Percentiles rank a stretch among this genome's conserved stretches.
Evolutionary conservation across 2,113 vertebrate species (phyloP).

Genomic region (Nestor notabilis): DNA sequence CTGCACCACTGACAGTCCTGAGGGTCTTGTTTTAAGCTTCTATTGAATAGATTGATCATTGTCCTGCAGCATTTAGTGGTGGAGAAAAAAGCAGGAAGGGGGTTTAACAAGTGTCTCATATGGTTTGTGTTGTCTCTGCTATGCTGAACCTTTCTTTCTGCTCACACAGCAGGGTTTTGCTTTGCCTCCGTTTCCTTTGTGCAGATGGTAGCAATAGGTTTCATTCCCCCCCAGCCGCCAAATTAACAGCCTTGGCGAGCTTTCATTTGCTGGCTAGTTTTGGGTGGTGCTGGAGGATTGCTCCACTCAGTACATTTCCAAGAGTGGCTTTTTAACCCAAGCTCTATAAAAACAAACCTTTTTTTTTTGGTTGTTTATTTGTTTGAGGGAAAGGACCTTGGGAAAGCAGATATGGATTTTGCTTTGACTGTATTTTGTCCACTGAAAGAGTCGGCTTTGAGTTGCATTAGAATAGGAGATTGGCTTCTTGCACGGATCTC

Average conservation of each 20-base stretch:
- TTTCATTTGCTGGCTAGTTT: constrained; percentile 46
- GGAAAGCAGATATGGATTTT: constrained; percentile 25
- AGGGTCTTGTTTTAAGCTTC: constrained; percentile 42
- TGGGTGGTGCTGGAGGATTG: constrained; percentile 58
- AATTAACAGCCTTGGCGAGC: constrained; percentile 45
- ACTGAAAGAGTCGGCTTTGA: constrained; percentile 10
- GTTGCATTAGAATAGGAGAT: constrained; percentile 10
- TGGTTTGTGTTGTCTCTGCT: constrained; percentile 54
- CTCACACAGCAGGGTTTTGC: constrained; percentile 48
- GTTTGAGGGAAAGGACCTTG: constrained; percentile 44
- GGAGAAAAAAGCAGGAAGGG: not conserved
- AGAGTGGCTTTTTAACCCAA: constrained; percentile 42
- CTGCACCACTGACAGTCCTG: constrained; percentile 8
- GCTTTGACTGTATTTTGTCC: not conserved
- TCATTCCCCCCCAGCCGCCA: constrained; percentile 2
- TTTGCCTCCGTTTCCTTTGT: constrained; percentile 58
- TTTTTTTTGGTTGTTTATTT: constrained; percentile 31
- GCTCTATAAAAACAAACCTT: constrained; percentile 28
- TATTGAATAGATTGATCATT: constrained; percentile 33
- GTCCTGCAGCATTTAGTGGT: constrained; percentile 9
- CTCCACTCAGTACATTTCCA: constrained; percentile 59
- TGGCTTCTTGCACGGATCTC: constrained; percentile 18
- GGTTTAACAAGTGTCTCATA: constrained; percentile 56
- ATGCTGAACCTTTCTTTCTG: constrained; percentile 53
- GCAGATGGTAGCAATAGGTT: constrained; percentile 68